Base-by-base conservation (phyloP, 2,888 invertebrate genomes). In the Theretra japonica region DNA sequence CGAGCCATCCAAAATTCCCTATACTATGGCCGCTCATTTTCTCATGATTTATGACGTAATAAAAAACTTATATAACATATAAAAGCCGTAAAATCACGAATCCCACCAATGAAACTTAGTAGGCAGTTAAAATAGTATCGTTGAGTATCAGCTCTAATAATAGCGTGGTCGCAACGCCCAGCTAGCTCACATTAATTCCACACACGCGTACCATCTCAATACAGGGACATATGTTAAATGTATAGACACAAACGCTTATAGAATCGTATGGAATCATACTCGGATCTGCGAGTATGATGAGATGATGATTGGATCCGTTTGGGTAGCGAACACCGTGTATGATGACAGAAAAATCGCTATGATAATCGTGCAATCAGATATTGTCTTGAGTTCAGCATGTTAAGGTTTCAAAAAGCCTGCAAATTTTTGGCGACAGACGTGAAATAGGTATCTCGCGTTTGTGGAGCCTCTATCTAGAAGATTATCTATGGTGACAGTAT, bases 161-260 rank as follows among this genome's bases (percentile, higher is more conserved):
- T 65, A 65, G 41, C 50, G n/a, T n/a, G n/a, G 23, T 48, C 48
- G 65, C 41, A 65, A 65, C 65, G 65, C 65, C 65, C 72, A 33
- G 56, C 33, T 69, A 70, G 41, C 53, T 72, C 70, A 68, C 53
- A 59, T 70, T 60, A 17, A 58, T 69, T 73, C 71, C 23, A 53
- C 68, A 53, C 71, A 65, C 65, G 65, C 41, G 11, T 11, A 21
- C 41, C 25, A 65, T 65, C 65, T 65, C 65, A 48, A 23, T 23
- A 33, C 33, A 19, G 28, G 21, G 17, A 65, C 48, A 41, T n/a
- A 59, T 59, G 25, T 53, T 19, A 33, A 41, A 65, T 25, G 48
- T 48, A 17, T 11, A n/a, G 53, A 53, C 2, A 53, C 53, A n/a
- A n/a, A n/a, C 53, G 53, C 53, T 53, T 53, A 6, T 53, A n/a